Conservation (phyloP, 2,797 vertebrate genomes). For the Tadarida brasiliensis region DNA sequence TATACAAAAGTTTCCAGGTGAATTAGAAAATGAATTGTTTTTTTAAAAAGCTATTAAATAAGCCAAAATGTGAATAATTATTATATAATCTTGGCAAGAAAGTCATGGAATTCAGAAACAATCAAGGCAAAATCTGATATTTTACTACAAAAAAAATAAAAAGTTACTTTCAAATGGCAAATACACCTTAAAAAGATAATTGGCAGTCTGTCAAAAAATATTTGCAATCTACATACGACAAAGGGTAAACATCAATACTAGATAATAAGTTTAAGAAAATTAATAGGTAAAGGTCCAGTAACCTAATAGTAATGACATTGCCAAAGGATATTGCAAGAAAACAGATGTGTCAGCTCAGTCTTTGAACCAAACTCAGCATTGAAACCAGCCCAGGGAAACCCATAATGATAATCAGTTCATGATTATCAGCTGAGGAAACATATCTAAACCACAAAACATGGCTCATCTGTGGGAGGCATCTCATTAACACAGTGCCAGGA, state of each 20-base stretch:
- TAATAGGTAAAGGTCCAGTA: background rate
- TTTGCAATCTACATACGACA: background rate
- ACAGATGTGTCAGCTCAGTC: background rate
- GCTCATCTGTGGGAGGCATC: conserved; percentile 27
- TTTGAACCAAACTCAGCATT: conserved; percentile 5
- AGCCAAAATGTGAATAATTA: background rate
- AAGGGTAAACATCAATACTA: background rate
- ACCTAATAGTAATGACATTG: background rate
- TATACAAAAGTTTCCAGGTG: background rate
- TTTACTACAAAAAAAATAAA: background rate
- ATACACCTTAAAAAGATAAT: background rate
- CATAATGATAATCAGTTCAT: background rate
- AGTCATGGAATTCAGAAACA: background rate
- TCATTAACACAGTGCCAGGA: conserved; percentile 6
- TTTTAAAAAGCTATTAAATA: conserved; percentile 12
- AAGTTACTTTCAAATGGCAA: background rate
- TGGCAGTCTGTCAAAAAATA: conserved; percentile 21
- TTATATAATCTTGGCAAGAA: background rate
- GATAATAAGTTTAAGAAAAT: background rate
- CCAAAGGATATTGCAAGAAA: background rate
- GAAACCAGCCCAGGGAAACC: conserved; percentile 10
- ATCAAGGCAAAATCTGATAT: conserved; percentile 27
- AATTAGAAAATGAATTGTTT: background rate
- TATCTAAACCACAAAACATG: conserved; percentile 18
- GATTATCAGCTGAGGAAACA: background rate